These are phyloP conservation scores for Stictocephala bisonia DNA, from an alignment of 2,888 invertebrate genomes.

Conservation along the genomic window DNA sequence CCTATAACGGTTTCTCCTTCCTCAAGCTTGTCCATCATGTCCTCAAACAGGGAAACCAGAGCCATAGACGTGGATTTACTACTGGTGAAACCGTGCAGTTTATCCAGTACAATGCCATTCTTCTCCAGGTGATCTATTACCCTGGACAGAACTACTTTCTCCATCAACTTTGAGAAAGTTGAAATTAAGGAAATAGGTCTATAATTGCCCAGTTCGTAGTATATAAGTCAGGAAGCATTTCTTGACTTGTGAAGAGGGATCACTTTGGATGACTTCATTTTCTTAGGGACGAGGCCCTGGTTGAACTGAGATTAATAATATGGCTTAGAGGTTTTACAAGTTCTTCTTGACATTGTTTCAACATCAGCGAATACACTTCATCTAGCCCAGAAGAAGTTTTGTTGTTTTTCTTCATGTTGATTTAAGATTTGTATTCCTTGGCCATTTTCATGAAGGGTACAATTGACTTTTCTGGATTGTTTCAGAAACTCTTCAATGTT, in stretches of 20 bases:
- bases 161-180: constrained; percentile 16
- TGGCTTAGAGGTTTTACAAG: background rate
- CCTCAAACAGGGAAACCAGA: background rate
- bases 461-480: background rate
- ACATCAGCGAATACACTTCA: background rate
- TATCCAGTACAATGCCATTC: background rate
- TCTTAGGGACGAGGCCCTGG: background rate
- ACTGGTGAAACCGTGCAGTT: constrained; percentile 1
- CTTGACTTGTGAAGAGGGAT: background rate
- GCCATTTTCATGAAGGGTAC: background rate
- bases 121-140: background rate
- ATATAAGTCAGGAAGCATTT: no score
- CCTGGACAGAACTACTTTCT: background rate
- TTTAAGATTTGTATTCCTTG: no score
- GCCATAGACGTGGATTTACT: background rate
- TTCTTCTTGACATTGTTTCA: constrained; percentile 1
- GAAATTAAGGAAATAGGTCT: constrained; percentile 20
- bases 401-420: background rate
- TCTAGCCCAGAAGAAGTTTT: constrained; percentile 19
- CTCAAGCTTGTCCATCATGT: constrained; percentile 2
- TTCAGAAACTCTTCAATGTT: background rate
- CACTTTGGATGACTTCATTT: constrained; percentile 3
- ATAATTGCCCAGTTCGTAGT: constrained; percentile 5
- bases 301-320: constrained; percentile 1
- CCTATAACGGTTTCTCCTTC: background rate